These are phyloP conservation scores for Chionis minor DNA, from an alignment of 2,113 vertebrate genomes.

Conservation along the genomic window DNA sequence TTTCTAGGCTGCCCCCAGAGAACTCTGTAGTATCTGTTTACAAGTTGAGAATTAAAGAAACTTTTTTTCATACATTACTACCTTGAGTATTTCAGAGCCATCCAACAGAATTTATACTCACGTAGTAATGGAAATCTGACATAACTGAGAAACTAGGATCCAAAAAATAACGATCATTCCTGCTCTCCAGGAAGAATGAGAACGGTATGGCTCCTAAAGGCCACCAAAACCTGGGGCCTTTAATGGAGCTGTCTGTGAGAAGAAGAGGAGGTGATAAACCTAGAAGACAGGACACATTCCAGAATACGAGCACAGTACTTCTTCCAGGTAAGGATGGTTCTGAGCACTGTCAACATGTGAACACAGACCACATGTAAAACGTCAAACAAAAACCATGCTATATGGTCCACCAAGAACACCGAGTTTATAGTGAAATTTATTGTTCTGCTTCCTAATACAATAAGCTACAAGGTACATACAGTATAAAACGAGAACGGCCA, in stretches of 20 bases:
- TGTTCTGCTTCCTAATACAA: conserved; percentile 80
- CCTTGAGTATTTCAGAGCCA: conserved; percentile 1
- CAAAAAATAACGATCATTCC: background rate
- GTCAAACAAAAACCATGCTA: conserved; percentile 61
- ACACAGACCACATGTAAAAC: conserved; percentile 53
- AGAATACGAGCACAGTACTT: background rate
- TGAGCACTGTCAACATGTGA: conserved; percentile 6
- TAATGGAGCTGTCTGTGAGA: background rate
- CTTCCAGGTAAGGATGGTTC: background rate
- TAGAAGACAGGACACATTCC: background rate
- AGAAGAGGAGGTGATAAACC: conserved; percentile 12
- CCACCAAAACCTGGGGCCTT: conserved; percentile 23
- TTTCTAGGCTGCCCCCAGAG: conserved; percentile 32
- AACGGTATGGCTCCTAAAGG: background rate
- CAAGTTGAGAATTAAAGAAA: background rate
- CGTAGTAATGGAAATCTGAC: background rate
- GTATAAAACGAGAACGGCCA: conserved; percentile 81
- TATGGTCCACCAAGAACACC: conserved; percentile 65
- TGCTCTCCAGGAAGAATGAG: conserved; percentile 1
- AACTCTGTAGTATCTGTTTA: background rate
- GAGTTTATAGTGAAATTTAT: conserved; percentile 82
- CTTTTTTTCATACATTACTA: conserved; percentile 16
- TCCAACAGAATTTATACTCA: conserved; percentile 15
- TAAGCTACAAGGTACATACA: conserved; percentile 82
- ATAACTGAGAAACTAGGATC: background rate